Evolutionary conservation across 2,888 invertebrate species (phyloP), one percentile per base, ranked within the genome.

Genomic region (Trachelus troglodyta): DNA sequence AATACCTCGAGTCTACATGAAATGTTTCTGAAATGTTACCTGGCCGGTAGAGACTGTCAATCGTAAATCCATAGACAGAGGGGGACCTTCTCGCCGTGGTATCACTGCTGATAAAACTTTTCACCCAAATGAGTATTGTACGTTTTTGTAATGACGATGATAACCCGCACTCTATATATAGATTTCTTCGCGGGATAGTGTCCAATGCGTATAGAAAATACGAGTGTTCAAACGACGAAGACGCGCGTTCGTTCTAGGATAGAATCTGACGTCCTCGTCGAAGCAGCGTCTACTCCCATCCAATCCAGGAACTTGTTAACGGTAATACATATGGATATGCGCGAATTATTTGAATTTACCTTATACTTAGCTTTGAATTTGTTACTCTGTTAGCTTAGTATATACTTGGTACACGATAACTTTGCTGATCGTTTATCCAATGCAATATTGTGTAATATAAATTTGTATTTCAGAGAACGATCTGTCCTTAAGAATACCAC

Each of bases 401-500:
- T 56, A 23, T 56, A 56, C 56, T 23, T 6, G 56, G 9, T 56
- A 9, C 9, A 56, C 56, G 23, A 23, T 56, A 56, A 56, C 56
- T 56, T 56, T 23, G 56, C 23, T 2, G 9, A 56, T 56, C 56
- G 23, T 56, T 56, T 23, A 23, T 56, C 0, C 9, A 56, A 23
- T 56, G 40, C 4, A 15, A 40, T 40, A 40, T 40, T 40, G 40
- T 40, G 9, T 23, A 56, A 9, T 23, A 15, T 23, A 23, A 56
- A 56, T 56, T 23, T 56, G 56, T 56, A 56, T 23, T 23, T 56
- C 56, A 56, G 56, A 23, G 15, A 15, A 56, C 56, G 85, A 81
- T 83, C 82, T 81, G 81, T 78, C 79, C 81, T 82, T 78, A 77
- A 81, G 82, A 83, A 85, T 83, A 82, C 80, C 84, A 75, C 83